Evolutionary conservation across 64 coral and sea anemone genomes (phyloP).

Genomic region (Astreopora myriophthalma): DNA sequence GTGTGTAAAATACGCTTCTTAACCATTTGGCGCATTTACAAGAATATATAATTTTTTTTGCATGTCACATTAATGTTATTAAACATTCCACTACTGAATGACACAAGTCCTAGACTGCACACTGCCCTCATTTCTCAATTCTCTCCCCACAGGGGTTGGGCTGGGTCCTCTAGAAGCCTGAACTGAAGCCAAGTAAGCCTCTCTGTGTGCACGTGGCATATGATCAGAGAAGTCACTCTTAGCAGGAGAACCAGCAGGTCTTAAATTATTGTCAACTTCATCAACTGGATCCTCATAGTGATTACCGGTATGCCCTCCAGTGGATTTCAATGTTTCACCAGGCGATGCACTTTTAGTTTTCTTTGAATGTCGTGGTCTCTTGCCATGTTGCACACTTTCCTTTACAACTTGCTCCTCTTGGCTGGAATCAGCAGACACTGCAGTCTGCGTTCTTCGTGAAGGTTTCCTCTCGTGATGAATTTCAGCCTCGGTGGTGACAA

Average conservation of each 20-base stretch:
- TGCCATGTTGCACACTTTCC: not conserved
- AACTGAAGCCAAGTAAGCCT: constrained; percentile 88
- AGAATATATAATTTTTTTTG: not conserved
- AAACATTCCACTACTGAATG: constrained; percentile 57
- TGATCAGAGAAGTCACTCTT: constrained; percentile 42
- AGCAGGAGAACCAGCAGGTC: not conserved
- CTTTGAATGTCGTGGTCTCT: not conserved
- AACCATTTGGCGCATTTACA: not conserved
- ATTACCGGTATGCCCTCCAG: not conserved
- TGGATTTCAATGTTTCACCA: constrained; percentile 11
- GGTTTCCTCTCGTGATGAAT: not conserved
- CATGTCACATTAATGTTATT: not conserved
- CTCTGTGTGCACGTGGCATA: constrained; percentile 77
- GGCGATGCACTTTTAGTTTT: not conserved
- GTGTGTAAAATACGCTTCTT: no score
- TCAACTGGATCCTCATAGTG: constrained; percentile 57
- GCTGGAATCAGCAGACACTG: not conserved
- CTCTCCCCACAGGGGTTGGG: constrained; percentile 6
- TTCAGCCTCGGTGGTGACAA: constrained; percentile 9
- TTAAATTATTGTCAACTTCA: not conserved
- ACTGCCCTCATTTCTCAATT: not conserved
- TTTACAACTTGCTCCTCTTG: not conserved
- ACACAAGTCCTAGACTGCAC: constrained; percentile 85
- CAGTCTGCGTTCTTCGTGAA: not conserved
- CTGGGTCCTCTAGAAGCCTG: constrained; percentile 45